phyloP scores from a whole-genome alignment of 2,113 vertebrate species.

The Pelecanus crispus region DNA sequence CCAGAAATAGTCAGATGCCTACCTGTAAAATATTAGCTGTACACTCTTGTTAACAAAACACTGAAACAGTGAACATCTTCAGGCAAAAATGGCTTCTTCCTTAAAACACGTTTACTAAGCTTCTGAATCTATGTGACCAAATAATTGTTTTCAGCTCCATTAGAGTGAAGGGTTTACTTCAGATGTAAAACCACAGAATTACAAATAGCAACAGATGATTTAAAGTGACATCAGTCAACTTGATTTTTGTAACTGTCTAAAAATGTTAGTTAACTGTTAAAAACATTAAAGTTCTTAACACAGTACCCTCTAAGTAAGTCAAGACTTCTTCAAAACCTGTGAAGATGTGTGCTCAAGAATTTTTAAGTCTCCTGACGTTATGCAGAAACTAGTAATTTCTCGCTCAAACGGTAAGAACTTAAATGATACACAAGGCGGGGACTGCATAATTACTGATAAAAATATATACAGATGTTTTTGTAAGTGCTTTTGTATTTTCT shows the following conservation, averaged over 20 bases:
- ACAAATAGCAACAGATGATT: not conserved
- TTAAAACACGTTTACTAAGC: not conserved
- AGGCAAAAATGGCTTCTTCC: not conserved
- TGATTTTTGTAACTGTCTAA: not conserved
- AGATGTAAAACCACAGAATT: not conserved
- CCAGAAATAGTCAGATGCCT: not conserved
- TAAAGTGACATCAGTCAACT: conserved; percentile 2
- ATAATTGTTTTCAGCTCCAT: not conserved
- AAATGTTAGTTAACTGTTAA: not conserved
- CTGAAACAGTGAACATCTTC: not conserved
- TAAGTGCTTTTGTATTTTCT: not conserved
- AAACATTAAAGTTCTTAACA: not conserved
- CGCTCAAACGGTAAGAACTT: not conserved
- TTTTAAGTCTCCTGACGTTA: not conserved
- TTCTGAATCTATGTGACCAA: not conserved
- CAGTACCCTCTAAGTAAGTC: not conserved
- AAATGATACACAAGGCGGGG: not conserved
- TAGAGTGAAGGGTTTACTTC: not conserved
- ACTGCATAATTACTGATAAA: not conserved
- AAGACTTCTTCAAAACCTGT: not conserved
- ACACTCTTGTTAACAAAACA: not conserved
- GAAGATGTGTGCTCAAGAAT: not conserved
- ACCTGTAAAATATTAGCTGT: not conserved
- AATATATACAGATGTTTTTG: not conserved
- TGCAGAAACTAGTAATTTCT: not conserved